Percentiles rank a stretch among this genome's conserved stretches.
Evolutionary conservation across 1,140 invertebrate genomes (phyloP).

Genomic region (Drosophila nannoptera): DNA sequence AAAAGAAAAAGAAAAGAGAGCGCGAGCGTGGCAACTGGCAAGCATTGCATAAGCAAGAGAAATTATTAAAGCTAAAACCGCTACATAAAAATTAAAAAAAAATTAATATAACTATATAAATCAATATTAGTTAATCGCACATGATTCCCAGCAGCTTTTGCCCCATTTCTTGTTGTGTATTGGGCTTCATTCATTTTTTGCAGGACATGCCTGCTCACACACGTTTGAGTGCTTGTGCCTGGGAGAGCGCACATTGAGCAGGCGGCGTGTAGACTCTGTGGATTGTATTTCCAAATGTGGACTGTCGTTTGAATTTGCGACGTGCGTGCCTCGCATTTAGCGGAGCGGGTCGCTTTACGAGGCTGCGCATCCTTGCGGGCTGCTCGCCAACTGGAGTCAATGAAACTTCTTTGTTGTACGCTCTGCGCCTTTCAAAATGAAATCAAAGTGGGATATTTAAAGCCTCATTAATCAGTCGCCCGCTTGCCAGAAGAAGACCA

Average conservation of each 20-base stretch:
- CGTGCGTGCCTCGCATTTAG: slow-evolving; percentile 46
- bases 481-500: slow-evolving; percentile 25
- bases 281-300: slow-evolving; percentile 56
- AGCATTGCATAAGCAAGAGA: no score
- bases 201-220: slow-evolving; percentile 40
- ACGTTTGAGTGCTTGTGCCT: slow-evolving; percentile 15
- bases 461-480: slow-evolving; percentile 75
- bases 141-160: not conserved
- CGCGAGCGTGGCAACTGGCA: not conserved
- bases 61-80: no score
- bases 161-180: slow-evolving; percentile 34
- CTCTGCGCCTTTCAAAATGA: slow-evolving; percentile 70
- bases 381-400: slow-evolving; percentile 60
- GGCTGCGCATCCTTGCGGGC: slow-evolving; percentile 33
- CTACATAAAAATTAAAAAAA: no score
- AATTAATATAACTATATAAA: no score
- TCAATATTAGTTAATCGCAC: not conserved
- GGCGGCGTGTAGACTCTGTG: slow-evolving; percentile 54
- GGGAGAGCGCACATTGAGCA: slow-evolving; percentile 40
- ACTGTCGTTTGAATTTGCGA: slow-evolving; percentile 34
- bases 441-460: slow-evolving; percentile 79
- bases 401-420: slow-evolving; percentile 74
- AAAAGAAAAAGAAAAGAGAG: not conserved
- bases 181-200: slow-evolving; percentile 54
- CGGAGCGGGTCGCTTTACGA: slow-evolving; percentile 50